Percentiles rank a stretch among this genome's conserved stretches.
Conservation (phyloP, 2,113 vertebrate species). For the Salvator merianae region DNA sequence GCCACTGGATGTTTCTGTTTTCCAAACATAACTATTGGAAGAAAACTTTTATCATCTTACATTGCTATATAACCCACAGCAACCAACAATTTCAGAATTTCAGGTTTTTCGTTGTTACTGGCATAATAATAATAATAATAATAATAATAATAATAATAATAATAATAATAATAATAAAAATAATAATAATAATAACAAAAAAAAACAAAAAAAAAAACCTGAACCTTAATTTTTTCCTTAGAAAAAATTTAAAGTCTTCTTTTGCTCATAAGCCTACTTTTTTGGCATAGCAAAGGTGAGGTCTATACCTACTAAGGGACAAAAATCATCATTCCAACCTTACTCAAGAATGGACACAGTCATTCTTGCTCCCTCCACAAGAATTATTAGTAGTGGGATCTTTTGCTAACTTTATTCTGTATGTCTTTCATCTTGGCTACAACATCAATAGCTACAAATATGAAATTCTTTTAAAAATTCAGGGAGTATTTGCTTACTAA, state of each 20-base stretch:
- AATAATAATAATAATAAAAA: background rate
- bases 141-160: background rate
- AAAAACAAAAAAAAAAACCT: too few species aligned
- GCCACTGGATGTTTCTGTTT: background rate
- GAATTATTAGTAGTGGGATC: background rate
- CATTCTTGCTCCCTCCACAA: background rate
- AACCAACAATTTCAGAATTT: background rate
- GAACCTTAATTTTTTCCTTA: too few species aligned
- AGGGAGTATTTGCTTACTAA: conserved; percentile 15
- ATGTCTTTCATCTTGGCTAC: background rate
- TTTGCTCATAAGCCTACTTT: background rate
- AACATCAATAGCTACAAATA: conserved; percentile 19
- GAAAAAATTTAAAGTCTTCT: background rate
- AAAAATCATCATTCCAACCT: background rate
- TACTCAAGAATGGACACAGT: background rate
- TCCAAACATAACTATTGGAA: background rate
- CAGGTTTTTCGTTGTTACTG: background rate
- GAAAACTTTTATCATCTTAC: background rate
- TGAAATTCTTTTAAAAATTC: conserved; percentile 3
- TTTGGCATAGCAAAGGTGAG: background rate
- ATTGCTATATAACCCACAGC: background rate
- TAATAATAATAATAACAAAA: background rate
- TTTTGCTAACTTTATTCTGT: conserved; percentile 7
- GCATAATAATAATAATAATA: background rate
- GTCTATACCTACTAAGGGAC: background rate